Base-by-base conservation (phyloP, 2,113 vertebrate species). In the Microtus ochrogaster region DNA sequence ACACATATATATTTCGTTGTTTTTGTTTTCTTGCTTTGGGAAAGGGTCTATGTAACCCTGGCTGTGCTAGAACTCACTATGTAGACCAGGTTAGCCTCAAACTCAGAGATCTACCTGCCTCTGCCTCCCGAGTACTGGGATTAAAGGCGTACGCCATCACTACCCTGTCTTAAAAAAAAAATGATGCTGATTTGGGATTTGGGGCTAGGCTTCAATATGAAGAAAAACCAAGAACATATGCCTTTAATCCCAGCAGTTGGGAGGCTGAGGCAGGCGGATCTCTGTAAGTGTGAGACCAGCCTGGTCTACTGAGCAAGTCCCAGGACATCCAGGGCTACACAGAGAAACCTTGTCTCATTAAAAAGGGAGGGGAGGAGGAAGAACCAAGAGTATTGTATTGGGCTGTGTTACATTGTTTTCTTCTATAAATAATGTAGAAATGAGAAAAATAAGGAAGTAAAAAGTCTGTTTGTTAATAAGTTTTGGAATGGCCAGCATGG, bases 341-440 rank as follows among this genome's bases (percentile, higher is more conserved):
- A 41, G n/a, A 65, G 26, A 84, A n/a, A 65, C 24, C 7, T 58
- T 83, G 55, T 63, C 13, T 83, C 6, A 76, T 19, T 33, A 41
- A 83, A 63, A 24, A 2, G 12, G 0, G 61, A 9, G 17, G 17
- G 10, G 16, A 0, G 7, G 17, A 5, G 28, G 22, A 39, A 13
- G 26, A 26, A 14, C 55, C 24, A 61, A 83, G 12, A 83, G 61
- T 63, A 24, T 82, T 82, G 55, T 28, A 58, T 83, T 83, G 55
- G 22, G 24, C 22, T 28, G 13, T 81, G 52, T 39, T 39, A 39
- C 55, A 63, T 39, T 61, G 28, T 83, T 83, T 83, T n/a, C 47
- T 36, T 30, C 41, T 83, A 26, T 63, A 65, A 84, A 84, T 3
- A 63, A 65, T 65, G 58, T 65, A 84, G 39, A 65, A 44, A 21